phyloP scores from a whole-genome alignment of 64 coral and sea anemone species.

The Catalaphyllia jardinei region DNA sequence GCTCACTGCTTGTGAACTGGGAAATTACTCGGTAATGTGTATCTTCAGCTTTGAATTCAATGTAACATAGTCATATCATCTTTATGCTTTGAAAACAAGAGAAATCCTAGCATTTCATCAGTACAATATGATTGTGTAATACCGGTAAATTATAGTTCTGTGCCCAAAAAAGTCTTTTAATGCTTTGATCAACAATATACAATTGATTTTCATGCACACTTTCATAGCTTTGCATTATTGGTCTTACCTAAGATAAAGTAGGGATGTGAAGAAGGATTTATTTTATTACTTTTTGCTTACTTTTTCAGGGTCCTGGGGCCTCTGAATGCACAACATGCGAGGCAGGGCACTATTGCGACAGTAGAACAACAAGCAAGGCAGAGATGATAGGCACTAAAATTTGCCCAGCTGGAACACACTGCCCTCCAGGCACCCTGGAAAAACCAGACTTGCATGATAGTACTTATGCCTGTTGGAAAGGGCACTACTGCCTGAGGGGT shows the following conservation, averaged over 20 bases:
- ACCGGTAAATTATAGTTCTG: too few relatives aligned
- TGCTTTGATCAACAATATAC: background rate
- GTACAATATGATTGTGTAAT: too few relatives aligned
- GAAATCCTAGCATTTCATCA: too few relatives aligned
- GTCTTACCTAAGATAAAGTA: too few relatives aligned
- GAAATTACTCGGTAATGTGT: slow-evolving; percentile 90
- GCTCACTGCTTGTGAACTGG: slow-evolving; percentile 74
- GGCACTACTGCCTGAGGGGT: slow-evolving; percentile 90
- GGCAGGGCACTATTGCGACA: slow-evolving; percentile 88
- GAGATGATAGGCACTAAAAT: slow-evolving; percentile 77
- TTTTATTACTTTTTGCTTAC: background rate
- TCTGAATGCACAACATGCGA: slow-evolving; percentile 80
- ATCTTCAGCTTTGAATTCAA: too few relatives aligned
- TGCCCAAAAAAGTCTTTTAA: too few relatives aligned
- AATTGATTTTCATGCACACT: background rate
- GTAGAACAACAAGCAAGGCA: slow-evolving; percentile 77
- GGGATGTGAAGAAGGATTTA: too few relatives aligned
- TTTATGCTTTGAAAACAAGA: background rate
- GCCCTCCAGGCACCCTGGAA: slow-evolving; percentile 65
- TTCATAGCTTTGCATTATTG: background rate
- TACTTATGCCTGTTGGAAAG: slow-evolving; percentile 69
- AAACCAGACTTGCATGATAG: slow-evolving; percentile 68
- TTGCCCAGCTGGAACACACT: slow-evolving; percentile 91
- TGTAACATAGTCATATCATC: background rate
- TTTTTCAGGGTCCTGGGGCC: slow-evolving; percentile 68